Percentiles rank a stretch among this genome's conserved stretches.
Conservation (phyloP, 2,797 vertebrate genomes). For the Gymnopithys bicolor region DNA sequence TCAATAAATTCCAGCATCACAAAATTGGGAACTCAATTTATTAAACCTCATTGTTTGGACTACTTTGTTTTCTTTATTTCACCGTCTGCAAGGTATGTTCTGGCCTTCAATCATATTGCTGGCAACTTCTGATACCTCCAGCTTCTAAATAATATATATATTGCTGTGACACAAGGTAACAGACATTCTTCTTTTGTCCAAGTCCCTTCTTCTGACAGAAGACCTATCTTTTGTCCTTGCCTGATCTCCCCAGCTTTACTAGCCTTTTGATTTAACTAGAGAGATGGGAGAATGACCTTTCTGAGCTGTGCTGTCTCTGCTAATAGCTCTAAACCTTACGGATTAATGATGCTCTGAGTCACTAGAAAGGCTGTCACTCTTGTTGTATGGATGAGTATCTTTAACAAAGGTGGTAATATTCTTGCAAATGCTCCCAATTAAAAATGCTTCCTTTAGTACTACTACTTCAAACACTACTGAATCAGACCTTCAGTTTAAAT, state of each 20-base stretch:
- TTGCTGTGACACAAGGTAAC: not conserved
- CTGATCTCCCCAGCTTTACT: not conserved
- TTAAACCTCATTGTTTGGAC: not conserved
- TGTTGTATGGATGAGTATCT: not conserved
- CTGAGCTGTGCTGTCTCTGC: not conserved
- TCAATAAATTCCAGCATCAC: not conserved
- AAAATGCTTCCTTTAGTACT: constrained; percentile 20
- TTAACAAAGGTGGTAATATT: not conserved
- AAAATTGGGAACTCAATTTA: not conserved
- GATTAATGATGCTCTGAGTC: not conserved
- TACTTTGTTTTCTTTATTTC: not conserved
- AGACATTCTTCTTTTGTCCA: not conserved
- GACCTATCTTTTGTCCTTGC: not conserved
- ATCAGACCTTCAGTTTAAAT: constrained; percentile 15
- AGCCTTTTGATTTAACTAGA: not conserved
- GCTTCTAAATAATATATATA: not conserved
- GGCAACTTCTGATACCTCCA: not conserved
- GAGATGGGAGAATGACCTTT: not conserved
- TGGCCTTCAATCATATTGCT: not conserved
- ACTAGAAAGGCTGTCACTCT: not conserved
- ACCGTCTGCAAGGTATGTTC: not conserved
- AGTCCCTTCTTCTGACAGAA: not conserved
- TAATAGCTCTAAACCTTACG: not conserved
- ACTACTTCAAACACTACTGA: not conserved
- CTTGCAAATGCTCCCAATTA: not conserved